A percentile compares a stretch with the other conserved stretches of the same genome.
Conservation (phyloP, 2,888 invertebrate genomes). For the Epinotia bilunana region DNA sequence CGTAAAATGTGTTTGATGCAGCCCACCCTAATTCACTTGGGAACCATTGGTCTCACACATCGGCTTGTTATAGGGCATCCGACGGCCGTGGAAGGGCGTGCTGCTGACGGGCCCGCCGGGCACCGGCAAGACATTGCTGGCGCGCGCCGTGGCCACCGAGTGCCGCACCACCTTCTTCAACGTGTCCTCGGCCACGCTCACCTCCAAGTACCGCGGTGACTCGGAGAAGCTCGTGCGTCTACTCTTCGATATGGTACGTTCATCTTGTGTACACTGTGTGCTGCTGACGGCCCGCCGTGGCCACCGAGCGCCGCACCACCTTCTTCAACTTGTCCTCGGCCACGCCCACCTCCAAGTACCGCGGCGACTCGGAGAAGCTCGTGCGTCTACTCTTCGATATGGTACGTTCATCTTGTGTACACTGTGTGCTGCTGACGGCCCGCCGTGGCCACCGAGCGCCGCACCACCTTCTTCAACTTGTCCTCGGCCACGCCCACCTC, state of each 20-base stretch:
- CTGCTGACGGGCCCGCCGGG: constrained; percentile 88
- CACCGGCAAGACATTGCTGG: constrained; percentile 92
- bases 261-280: constrained; percentile 64
- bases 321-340: constrained; percentile 95
- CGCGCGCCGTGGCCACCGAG: constrained; percentile 95
- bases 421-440: constrained; percentile 87
- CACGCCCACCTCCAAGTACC: constrained; percentile 88
- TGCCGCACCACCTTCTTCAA: constrained; percentile 95
- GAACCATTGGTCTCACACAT: neutral
- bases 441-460: constrained; percentile 96
- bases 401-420: no score
- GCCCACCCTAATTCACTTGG: neutral
- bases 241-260: constrained; percentile 92
- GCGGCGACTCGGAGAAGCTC: constrained; percentile 86
- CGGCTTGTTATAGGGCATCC: constrained; percentile 84
- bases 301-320: constrained; percentile 94
- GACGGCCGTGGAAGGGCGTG: constrained; percentile 92
- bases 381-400: neutral
- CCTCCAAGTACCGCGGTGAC: constrained; percentile 95
- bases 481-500: constrained; percentile 94
- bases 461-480: constrained; percentile 94
- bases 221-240: constrained; percentile 94
- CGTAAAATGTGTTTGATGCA: no score
- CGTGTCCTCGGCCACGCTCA: constrained; percentile 93
- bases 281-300: constrained; percentile 90